Conservation (phyloP, 2,797 vertebrate genomes). For the Brachymystax lenok region DNA sequence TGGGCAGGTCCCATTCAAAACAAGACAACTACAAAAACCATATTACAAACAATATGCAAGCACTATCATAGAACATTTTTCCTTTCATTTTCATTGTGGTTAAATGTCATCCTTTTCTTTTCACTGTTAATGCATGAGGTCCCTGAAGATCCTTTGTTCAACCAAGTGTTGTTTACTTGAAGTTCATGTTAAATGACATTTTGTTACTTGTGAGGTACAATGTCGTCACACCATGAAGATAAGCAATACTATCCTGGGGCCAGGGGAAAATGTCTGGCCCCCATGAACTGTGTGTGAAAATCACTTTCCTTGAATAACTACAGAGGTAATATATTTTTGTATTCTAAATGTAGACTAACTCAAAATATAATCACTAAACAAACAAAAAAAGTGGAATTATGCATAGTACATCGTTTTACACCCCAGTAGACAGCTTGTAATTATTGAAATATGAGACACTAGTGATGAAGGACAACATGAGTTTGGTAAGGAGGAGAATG, state of each 20-base stretch:
- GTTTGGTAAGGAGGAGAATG: slow-evolving; percentile 15
- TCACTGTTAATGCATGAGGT: slow-evolving; percentile 75
- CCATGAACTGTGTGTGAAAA: slow-evolving; percentile 66
- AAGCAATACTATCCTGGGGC: slow-evolving; percentile 58
- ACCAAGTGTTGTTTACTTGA: slow-evolving; percentile 81
- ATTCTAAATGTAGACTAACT: slow-evolving; percentile 72
- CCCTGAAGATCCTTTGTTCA: slow-evolving; percentile 66
- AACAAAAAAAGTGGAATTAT: slow-evolving; percentile 39
- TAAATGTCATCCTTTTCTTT: slow-evolving; percentile 38
- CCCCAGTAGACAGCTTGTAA: slow-evolving; percentile 59
- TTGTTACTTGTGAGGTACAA: slow-evolving; percentile 75
- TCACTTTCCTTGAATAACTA: slow-evolving; percentile 73
- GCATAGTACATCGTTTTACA: slow-evolving; percentile 43
- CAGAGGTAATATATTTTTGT: slow-evolving; percentile 82
- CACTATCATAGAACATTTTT: slow-evolving; percentile 56
- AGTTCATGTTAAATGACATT: slow-evolving; percentile 79
- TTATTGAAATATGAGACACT: slow-evolving; percentile 54
- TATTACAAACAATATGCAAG: slow-evolving; percentile 53
- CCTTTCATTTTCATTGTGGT: slow-evolving; percentile 12
- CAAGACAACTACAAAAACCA: slow-evolving; percentile 62
- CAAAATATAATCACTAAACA: slow-evolving; percentile 62
- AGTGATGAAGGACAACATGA: slow-evolving; percentile 59
- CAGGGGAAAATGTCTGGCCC: too few relatives aligned
- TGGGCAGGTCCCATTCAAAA: slow-evolving; percentile 82
- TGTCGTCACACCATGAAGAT: slow-evolving; percentile 74